Evolutionary conservation across 2,888 invertebrate genomes (phyloP).

Genomic region (Parapristionchus giblindavisi): DNA sequence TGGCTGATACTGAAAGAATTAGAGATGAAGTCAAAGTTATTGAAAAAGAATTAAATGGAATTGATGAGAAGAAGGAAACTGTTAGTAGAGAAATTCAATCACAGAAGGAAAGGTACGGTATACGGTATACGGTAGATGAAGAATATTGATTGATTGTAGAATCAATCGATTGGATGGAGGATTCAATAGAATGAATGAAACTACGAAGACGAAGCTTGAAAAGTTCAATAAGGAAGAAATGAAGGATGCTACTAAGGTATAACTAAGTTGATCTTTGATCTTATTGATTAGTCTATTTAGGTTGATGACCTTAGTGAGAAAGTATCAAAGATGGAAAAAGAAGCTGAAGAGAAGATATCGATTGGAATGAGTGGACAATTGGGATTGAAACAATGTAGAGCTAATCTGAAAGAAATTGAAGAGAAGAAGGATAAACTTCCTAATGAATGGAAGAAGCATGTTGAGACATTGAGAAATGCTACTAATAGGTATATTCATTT

Average conservation of each 20-base stretch:
- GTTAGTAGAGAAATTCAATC: conserved; percentile 33
- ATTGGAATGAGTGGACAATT: conserved; percentile 6
- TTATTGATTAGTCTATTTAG: background rate
- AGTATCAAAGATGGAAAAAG: conserved; percentile 3
- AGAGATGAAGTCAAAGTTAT: conserved; percentile 14
- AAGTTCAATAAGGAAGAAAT: conserved; percentile 8
- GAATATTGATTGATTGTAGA: background rate
- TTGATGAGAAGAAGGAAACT: conserved; percentile 39
- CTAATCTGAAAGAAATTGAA: conserved; percentile 29
- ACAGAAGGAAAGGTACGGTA: conserved; percentile 23
- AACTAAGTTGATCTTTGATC: background rate
- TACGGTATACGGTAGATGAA: background rate
- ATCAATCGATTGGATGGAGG: conserved; percentile 5
- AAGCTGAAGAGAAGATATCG: conserved; percentile 14
- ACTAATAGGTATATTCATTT: conserved; percentile 25
- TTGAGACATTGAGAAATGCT: conserved; percentile 25
- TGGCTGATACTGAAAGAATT: conserved; percentile 22
- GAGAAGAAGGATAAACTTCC: conserved; percentile 28
- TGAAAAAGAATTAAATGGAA: conserved; percentile 24
- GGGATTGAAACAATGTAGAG: conserved; percentile 22
- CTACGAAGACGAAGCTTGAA: conserved; percentile 16
- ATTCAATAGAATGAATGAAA: conserved; percentile 16
- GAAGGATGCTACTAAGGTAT: conserved; percentile 30
- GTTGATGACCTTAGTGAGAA: conserved; percentile 21
- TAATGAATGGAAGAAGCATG: conserved; percentile 9